These are phyloP conservation scores for Drosophila sturtevanti DNA, from an alignment of 1,140 invertebrate genomes.

Conservation along the genomic window DNA sequence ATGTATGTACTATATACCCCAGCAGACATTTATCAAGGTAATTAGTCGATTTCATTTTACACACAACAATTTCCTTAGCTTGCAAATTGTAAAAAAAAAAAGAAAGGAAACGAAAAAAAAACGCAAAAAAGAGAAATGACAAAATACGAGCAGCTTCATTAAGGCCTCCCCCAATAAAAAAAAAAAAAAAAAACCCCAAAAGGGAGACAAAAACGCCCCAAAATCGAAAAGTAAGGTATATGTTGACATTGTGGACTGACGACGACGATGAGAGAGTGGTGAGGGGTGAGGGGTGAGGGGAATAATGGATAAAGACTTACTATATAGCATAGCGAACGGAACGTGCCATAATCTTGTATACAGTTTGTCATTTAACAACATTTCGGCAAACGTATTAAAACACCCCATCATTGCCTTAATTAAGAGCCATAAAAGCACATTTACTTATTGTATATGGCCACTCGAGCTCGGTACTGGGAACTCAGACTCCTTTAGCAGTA, in stretches of 20 bases:
- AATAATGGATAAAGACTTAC: background rate
- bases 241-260: no score
- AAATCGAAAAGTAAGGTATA: background rate
- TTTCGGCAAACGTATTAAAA: slow-evolving; percentile 83
- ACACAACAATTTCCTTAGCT: background rate
- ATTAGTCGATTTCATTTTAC: slow-evolving; percentile 11
- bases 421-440: slow-evolving; percentile 83
- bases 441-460: slow-evolving; percentile 74
- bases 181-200: background rate
- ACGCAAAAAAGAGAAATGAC: slow-evolving; percentile 19
- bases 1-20: background rate
- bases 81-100: slow-evolving; percentile 1
- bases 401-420: slow-evolving; percentile 83
- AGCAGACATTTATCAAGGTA: slow-evolving; percentile 16
- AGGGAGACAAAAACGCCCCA: background rate
- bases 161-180: slow-evolving; percentile 26
- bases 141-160: slow-evolving; percentile 52
- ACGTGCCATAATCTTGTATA: slow-evolving; percentile 41
- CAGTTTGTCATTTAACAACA: slow-evolving; percentile 82
- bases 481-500: background rate
- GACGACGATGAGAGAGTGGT: no score
- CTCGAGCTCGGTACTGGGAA: background rate
- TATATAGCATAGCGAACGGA: slow-evolving; percentile 1
- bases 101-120: slow-evolving; percentile 8
- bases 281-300: background rate